Percentiles rank a stretch among this genome's conserved stretches.
These are phyloP conservation scores for Tyrannus savana DNA, from an alignment of 2,113 vertebrate species.

Conservation along the genomic window DNA sequence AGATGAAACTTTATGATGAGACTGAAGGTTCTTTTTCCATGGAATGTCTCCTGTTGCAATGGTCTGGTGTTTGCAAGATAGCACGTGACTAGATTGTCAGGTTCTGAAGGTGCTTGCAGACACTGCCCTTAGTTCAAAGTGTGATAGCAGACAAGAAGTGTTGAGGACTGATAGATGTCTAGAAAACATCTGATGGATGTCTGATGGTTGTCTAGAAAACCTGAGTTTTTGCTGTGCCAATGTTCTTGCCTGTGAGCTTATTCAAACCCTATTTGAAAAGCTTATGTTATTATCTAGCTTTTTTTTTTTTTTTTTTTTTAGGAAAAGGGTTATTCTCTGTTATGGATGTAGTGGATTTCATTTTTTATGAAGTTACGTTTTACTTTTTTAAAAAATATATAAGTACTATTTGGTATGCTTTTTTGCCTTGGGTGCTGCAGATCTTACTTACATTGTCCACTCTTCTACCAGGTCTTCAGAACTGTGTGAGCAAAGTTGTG, in stretches of 20 bases:
- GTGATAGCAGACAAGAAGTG: background rate
- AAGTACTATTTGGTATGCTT: background rate
- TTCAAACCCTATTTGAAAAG: background rate
- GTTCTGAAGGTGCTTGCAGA: background rate
- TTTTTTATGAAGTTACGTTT: background rate
- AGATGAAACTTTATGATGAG: background rate
- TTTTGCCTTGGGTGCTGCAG: background rate
- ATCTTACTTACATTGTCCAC: background rate
- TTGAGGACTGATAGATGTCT: background rate
- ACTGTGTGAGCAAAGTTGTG: no score
- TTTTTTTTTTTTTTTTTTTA: background rate
- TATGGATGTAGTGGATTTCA: background rate
- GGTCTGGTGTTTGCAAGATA: background rate
- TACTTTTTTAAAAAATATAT: background rate
- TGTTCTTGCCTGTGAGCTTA: background rate
- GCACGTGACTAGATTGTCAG: background rate
- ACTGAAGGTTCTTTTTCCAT: background rate
- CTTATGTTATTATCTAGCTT: background rate
- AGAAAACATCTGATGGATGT: background rate
- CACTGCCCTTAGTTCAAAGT: background rate
- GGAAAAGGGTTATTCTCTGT: background rate
- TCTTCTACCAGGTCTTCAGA: background rate
- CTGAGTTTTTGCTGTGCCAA: background rate
- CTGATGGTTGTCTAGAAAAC: background rate
- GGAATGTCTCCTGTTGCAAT: background rate